Percentiles rank a stretch among this genome's conserved stretches.
phyloP scores from a whole-genome alignment of 2,797 vertebrate species.

The Melanotaenia trifasciata region DNA sequence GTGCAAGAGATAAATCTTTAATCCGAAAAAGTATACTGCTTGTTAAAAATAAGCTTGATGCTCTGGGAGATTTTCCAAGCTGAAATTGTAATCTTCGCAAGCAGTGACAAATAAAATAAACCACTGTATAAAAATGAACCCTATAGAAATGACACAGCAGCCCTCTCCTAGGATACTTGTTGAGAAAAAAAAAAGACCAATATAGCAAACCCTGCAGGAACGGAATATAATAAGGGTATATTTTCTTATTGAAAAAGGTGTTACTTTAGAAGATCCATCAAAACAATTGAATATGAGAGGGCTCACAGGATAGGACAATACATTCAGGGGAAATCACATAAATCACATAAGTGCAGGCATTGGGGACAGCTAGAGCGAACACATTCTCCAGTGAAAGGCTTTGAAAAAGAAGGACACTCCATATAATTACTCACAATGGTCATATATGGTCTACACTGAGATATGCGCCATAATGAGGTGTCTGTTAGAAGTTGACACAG shows the following conservation, averaged over 20 bases:
- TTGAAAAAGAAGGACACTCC: conserved; percentile 40
- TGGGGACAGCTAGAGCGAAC: conserved; percentile 45
- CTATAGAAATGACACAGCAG: conserved; percentile 54
- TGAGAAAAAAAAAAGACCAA: conserved; percentile 61
- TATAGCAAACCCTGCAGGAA: conserved; percentile 55
- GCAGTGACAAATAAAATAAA: conserved; percentile 47
- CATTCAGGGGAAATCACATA: conserved; percentile 73
- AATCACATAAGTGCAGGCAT: conserved; percentile 62
- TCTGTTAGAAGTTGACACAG: conserved; percentile 27
- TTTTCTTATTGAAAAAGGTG: conserved; percentile 74
- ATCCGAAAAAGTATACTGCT: conserved; percentile 55
- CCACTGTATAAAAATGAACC: conserved; percentile 43
- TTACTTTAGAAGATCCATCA: conserved; percentile 75
- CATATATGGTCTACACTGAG: conserved; percentile 12
- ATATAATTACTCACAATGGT: conserved; percentile 65
- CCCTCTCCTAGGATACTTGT: conserved; percentile 57
- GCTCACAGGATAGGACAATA: conserved; percentile 57
- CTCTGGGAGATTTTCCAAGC: conserved; percentile 10
- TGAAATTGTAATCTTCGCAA: conserved; percentile 47
- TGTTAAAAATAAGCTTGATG: conserved; percentile 67
- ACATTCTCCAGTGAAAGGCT: conserved; percentile 34
- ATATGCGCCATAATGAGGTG: conserved; percentile 47
- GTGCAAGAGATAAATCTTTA: conserved; percentile 55
- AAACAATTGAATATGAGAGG: conserved; percentile 74
- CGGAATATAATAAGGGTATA: conserved; percentile 63